phyloP scores from a whole-genome alignment of 2,888 invertebrate genomes.

The Drosophila pegasa region DNA sequence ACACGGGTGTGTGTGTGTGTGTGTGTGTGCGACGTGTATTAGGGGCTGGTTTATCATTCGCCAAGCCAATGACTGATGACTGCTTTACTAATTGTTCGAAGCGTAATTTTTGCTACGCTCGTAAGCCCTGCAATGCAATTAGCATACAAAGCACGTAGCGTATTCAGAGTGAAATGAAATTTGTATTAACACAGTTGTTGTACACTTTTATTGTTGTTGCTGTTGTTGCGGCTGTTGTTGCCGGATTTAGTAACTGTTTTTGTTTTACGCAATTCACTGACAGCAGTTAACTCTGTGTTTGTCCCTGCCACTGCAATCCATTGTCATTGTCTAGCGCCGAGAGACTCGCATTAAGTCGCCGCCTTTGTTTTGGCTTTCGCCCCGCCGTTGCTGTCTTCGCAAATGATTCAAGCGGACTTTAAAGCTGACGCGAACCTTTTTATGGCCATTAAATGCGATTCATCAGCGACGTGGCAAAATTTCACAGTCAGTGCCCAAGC shows the following conservation, averaged over 20 bases:
- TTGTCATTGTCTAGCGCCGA: conserved; percentile 32
- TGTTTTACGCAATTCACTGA: conserved; percentile 16
- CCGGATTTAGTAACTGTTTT: conserved; percentile 32
- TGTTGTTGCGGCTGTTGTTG: conserved; percentile 10
- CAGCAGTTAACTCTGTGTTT: conserved; percentile 16
- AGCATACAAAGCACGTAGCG: conserved; percentile 73
- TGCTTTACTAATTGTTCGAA: conserved; percentile 57
- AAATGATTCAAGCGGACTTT: conserved; percentile 50
- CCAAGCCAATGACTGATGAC: conserved; percentile 58
- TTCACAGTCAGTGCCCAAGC: conserved; percentile 26
- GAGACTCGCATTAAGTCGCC: conserved; percentile 11
- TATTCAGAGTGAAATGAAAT: conserved; percentile 62
- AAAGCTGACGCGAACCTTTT: conserved; percentile 11
- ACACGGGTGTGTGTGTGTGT: neutral
- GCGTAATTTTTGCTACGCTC: conserved; percentile 35
- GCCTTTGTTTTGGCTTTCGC: neutral
- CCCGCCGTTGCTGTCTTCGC: conserved; percentile 1
- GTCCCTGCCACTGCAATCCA: conserved; percentile 9
- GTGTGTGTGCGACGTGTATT: conserved; percentile 11
- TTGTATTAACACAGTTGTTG: conserved; percentile 59
- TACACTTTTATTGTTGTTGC: conserved; percentile 10
- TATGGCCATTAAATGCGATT: conserved; percentile 36
- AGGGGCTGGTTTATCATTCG: conserved; percentile 33
- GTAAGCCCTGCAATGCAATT: conserved; percentile 55
- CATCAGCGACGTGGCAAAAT: conserved; percentile 39